phyloP scores from a whole-genome alignment of 1,140 invertebrate genomes.

The Triops longicaudatus region DNA sequence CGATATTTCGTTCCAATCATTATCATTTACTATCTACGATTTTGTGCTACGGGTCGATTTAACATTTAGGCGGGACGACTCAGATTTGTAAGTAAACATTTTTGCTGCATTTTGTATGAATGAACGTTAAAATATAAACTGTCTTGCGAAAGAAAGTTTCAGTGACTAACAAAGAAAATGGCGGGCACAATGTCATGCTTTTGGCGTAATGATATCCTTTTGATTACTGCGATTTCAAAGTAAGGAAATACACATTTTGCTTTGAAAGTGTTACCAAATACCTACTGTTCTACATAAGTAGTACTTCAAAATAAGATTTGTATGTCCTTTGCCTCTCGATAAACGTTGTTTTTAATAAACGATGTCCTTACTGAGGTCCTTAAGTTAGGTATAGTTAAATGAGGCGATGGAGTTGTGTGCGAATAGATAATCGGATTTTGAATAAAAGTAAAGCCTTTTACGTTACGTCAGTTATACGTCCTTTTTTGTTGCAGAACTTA shows the following conservation, averaged over 20 bases:
- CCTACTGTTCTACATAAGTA: too few species aligned
- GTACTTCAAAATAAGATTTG: too few species aligned
- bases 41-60: slow-evolving; percentile 14
- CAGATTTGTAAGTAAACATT: slow-evolving; percentile 15
- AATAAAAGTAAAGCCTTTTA: background rate
- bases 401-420: too few species aligned
- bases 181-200: background rate
- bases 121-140: background rate
- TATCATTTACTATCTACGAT: slow-evolving; percentile 15
- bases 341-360: too few species aligned
- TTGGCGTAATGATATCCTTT: background rate
- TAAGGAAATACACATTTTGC: too few species aligned
- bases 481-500: background rate
- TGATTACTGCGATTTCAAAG: background rate
- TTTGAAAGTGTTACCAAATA: too few species aligned
- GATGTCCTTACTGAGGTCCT: too few species aligned
- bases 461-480: background rate
- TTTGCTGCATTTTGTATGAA: background rate
- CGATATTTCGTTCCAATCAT: slow-evolving; percentile 15
- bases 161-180: background rate
- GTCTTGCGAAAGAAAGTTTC: background rate
- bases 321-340: too few species aligned
- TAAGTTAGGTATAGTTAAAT: too few species aligned
- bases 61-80: slow-evolving; percentile 11
- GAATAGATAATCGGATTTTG: too few species aligned